Base-by-base conservation (phyloP, 1,140 invertebrate species). In the Mizuhopecten yessoensis region DNA sequence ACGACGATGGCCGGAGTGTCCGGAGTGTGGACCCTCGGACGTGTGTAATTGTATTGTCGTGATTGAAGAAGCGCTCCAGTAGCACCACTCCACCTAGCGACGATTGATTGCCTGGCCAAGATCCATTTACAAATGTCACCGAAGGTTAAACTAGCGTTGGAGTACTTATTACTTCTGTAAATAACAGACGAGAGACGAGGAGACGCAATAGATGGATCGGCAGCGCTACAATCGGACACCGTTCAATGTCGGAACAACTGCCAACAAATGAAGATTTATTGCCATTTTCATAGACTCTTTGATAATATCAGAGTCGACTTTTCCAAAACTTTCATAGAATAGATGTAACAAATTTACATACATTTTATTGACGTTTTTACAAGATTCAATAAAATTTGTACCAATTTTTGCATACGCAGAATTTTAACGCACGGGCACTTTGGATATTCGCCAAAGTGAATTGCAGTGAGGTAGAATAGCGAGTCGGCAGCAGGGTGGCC, bases 111-210 rank as follows among this genome's bases (percentile, higher is more conserved):
- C 23, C 57, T 75, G 57, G 57, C 57, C 57, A 75, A 13, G 57
- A 75, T 75, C 57, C 57, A 75, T 75, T 75, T 75, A 75, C 57
- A 75, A 75, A 75, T 75, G 57, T 75, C 57, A 75, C 57, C 57
- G 57, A 75, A 75, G 57, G 57, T 75, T 75, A 75, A 75, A 75
- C 57, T 75, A 75, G 57, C 57, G 23, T n/a, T n/a, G 23, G 57
- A 75, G 57, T 75, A 75, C 57, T 75, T 75, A 75, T 75, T 75
- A 75, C 57, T 75, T 75, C 57, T 75, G 57, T 75, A 75, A 75
- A 75, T 75, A 75, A 75, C 57, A 17, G 23, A 29, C 36, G 36
- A 39, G 36, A 39, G 36, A 5, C 17, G 57, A 75, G 57, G 17
- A 9, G 57, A 17, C 57, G 57, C 57, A 75, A 75, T 75, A 29